Percentiles rank a stretch among this genome's conserved stretches.
Evolutionary conservation across 2,888 invertebrate species (phyloP).

Genomic region (Selenia dentaria): DNA sequence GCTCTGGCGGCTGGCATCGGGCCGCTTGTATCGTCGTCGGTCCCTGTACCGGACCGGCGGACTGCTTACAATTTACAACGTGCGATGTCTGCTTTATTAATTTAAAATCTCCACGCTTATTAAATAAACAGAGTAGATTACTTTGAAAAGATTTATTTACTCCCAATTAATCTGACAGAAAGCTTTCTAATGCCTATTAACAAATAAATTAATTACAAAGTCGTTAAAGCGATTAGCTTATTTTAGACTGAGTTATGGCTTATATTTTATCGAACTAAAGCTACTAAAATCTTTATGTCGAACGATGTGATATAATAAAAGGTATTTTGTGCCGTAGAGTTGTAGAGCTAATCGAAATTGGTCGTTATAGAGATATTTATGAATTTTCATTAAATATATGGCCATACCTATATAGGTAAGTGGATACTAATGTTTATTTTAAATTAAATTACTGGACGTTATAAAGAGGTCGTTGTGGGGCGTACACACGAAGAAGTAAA

Average conservation of each 20-base stretch:
- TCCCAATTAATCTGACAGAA: constrained; percentile 19
- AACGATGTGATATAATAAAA: constrained; percentile 17
- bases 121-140: constrained; percentile 17
- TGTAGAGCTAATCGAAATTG: constrained; percentile 16
- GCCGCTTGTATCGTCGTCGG: not conserved
- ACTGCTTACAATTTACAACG: constrained; percentile 7
- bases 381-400: constrained; percentile 15
- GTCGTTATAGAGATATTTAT: constrained; percentile 7
- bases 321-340: constrained; percentile 14
- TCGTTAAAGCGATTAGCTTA: constrained; percentile 24
- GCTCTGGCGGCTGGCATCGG: not conserved
- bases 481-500: constrained; percentile 51
- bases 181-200: constrained; percentile 19
- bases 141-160: constrained; percentile 17
- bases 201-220: constrained; percentile 22
- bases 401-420: not conserved
- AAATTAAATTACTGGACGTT: constrained; percentile 7
- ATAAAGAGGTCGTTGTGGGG: constrained; percentile 22
- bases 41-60: not conserved
- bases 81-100: constrained; percentile 9
- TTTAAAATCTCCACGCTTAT: constrained; percentile 19
- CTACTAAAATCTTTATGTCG: too few species aligned
- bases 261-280: constrained; percentile 7
- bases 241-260: constrained; percentile 18
- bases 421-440: not conserved